A percentile compares a stretch with the other conserved stretches of the same genome.
Evolutionary conservation across 2,113 vertebrate species (phyloP).

Genomic region (Oreochromis niloticus): DNA sequence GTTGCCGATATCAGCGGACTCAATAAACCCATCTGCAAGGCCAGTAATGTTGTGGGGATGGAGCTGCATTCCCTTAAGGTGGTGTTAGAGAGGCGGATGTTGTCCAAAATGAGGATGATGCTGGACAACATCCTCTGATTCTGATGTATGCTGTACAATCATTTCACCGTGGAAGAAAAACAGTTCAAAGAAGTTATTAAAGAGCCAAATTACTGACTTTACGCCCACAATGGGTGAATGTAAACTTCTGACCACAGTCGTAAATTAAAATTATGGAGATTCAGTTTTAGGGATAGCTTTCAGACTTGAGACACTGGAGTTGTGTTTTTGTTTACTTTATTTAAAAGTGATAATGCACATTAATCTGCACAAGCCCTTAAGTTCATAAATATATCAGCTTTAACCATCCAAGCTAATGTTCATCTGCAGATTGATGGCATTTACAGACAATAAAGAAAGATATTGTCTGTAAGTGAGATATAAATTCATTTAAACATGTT

Average conservation of each 20-base stretch:
- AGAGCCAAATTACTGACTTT: background rate
- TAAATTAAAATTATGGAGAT: background rate
- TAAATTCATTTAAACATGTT: accelerated
- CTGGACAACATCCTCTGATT: background rate
- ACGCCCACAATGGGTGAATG: accelerated
- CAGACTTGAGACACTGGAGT: background rate
- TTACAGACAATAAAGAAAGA: accelerated
- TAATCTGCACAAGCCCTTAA: background rate
- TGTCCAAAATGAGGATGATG: background rate
- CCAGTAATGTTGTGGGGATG: accelerated
- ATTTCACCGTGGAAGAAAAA: accelerated
- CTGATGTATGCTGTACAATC: background rate
- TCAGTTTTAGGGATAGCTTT: accelerated
- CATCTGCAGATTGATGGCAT: accelerated
- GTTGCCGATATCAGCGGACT: accelerated
- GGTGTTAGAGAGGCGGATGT: accelerated
- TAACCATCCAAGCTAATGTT: accelerated
- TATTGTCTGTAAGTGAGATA: background rate
- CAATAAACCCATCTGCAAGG: background rate
- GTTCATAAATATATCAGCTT: background rate
- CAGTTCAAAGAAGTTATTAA: background rate
- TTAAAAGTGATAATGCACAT: accelerated
- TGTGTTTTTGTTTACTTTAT: background rate
- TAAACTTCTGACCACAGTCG: accelerated
- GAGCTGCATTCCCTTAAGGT: accelerated